Conservation (phyloP, 23 tunicate species). For the Styela clava region DNA sequence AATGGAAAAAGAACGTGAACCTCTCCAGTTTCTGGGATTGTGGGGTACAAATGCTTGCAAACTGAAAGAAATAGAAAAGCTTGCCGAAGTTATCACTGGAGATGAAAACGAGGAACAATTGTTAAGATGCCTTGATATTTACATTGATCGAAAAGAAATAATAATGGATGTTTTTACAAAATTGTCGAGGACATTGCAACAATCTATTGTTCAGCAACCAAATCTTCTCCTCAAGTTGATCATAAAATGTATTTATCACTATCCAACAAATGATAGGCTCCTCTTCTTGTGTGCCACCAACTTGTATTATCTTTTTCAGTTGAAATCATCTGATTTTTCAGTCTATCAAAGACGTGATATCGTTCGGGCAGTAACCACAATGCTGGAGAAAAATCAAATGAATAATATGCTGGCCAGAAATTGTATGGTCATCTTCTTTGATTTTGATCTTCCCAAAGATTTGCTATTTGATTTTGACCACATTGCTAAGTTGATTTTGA, state of each 20-base stretch:
- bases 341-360: slow-evolving; percentile 32
- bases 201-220: background rate
- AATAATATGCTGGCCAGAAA: slow-evolving; percentile 36
- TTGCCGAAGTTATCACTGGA: slow-evolving; percentile 32
- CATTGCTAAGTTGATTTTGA: slow-evolving; percentile 4
- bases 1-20: slow-evolving; percentile 17
- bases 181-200: background rate
- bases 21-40: slow-evolving; percentile 54
- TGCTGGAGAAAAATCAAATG: slow-evolving; percentile 18
- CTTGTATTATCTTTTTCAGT: slow-evolving; percentile 16
- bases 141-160: background rate
- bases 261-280: background rate
- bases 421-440: slow-evolving; percentile 37
- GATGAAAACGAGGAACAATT: slow-evolving; percentile 3
- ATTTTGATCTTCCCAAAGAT: slow-evolving; percentile 62
- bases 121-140: slow-evolving; percentile 6
- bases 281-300: background rate
- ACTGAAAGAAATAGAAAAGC: slow-evolving; percentile 33
- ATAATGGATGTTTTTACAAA: background rate
- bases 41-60: slow-evolving; percentile 45
- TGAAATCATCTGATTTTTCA: background rate
- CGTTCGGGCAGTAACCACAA: slow-evolving; percentile 22
- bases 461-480: slow-evolving; percentile 35
- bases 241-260: background rate
- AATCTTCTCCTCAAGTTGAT: background rate